Base-by-base conservation (phyloP, 2,797 vertebrate genomes). In the Mastacembelus armatus region DNA sequence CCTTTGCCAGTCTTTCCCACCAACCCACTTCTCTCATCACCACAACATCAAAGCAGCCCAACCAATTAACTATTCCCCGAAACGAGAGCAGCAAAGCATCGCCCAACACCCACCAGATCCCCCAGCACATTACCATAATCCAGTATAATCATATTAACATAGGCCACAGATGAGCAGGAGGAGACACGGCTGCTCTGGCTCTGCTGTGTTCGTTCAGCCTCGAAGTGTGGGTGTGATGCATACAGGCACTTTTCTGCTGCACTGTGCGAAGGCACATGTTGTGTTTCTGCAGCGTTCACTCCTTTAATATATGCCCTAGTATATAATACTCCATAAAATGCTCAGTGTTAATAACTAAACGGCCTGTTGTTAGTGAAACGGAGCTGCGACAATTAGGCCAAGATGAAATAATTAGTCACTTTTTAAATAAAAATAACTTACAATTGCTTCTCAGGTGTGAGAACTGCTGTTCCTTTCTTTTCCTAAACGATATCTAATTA, bases 91-190 rank as follows among this genome's bases (percentile, higher is more conserved):
- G 85, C 72, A 77, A 80, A 83, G 87, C 85, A 74, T 78, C 74
- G 73, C 83, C 85, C 72, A 66, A 29, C 87, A 89, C 85, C 83
- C 84, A 80, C 86, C 81, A 81, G 78, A 80, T 74, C 85, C 78
- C 80, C 60, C 77, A 40, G 39, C 80, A 88, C 88, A 91, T 92
- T 92, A 92, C 74, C 91, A 93, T 93, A 94, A 93, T 93, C 92
- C 92, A 83, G 85, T 78, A 90, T 94, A 92, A 93, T 93, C 92
- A 91, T 90, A 91, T 92, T 90, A 92, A 78, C 87, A 80, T 82
- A 71, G 87, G 87, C 86, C 84, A 70, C 84, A 88, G 80, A 90
- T 88, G 87, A 91, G 86, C 84, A 60, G 83, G 77, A 78, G 88
- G 78, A 84, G 85, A 72, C 85, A 40, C 30, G 66, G 71, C 77